Evolutionary conservation across 1,140 invertebrate genomes (phyloP).

Genomic region (Drosophila arawakana): DNA sequence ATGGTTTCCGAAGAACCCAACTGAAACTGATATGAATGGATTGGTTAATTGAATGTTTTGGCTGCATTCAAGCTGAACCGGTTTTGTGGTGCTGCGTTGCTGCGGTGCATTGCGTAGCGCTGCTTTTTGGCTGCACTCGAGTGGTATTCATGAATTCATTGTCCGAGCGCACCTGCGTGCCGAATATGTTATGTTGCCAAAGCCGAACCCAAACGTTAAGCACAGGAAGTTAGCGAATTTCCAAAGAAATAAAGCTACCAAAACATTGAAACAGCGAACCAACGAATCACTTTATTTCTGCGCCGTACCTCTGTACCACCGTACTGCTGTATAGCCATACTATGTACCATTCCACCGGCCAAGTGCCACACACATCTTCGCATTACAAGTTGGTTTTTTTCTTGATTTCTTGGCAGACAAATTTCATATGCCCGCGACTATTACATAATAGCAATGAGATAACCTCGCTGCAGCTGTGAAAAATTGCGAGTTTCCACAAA

Average conservation of each 20-base stretch:
- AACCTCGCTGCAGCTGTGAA: constrained; percentile 70
- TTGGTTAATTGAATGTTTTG: constrained; percentile 51
- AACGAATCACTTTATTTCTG: not conserved
- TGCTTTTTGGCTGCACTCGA: constrained; percentile 33
- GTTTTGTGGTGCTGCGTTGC: constrained; percentile 46
- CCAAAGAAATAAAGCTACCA: constrained; percentile 8
- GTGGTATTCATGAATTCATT: constrained; percentile 14
- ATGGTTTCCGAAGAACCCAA: constrained; percentile 12
- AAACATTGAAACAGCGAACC: not conserved
- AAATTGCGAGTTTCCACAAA: constrained; percentile 37
- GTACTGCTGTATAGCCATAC: no score
- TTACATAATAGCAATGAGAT: constrained; percentile 71
- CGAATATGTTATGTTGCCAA: constrained; percentile 39
- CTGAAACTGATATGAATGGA: constrained; percentile 30
- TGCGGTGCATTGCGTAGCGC: constrained; percentile 36
- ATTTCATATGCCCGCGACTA: constrained; percentile 56
- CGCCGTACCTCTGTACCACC: no score
- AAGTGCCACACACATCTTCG: constrained; percentile 43
- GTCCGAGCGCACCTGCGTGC: constrained; percentile 55
- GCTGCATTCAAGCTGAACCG: constrained; percentile 42
- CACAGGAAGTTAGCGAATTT: constrained; percentile 35
- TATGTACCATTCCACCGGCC: constrained; percentile 3
- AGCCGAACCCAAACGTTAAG: constrained; percentile 10
- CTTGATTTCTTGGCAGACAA: constrained; percentile 37
- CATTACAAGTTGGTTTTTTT: constrained; percentile 36